Base-by-base conservation (phyloP, 2,888 invertebrate species). In the Endomychus coccineus region DNA sequence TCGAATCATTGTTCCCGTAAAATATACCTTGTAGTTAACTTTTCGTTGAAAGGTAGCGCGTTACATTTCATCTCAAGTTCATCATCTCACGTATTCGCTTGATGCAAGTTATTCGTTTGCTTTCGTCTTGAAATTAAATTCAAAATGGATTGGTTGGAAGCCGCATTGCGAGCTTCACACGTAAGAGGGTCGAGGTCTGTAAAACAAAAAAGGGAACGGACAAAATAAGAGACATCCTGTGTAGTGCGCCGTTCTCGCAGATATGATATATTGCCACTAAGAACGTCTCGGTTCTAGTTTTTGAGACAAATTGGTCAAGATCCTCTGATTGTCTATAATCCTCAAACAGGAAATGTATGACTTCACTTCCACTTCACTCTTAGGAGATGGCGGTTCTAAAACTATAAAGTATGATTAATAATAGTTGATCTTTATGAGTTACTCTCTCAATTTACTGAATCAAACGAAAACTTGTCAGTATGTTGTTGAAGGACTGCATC, bases 281-380 rank as follows among this genome's bases (percentile, higher is more conserved):
- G 71, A 69, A 46, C 78, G 66, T 48, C 74, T 69, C 39, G 78
- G 77, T 63, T 85, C 85, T 53, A 83, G 66, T 63, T 80, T 80
- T 60, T 84, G 81, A n/a, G 86, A 86, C 62, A 86, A 71, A 54
- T 79, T 78, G 41, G 81, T 83, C 37, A 88, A 65, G 29, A 77
- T 73, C 51, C 82, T 69, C 61, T 86, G 85, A 69, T 85, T 84
- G 69, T 88, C 86, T 55, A 87, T 83, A 33, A 82, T 80, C 50
- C 80, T 71, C 51, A 87, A 69, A 59, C 80, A 79, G 54, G 80
- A 74, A 46, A 83, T 78, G 62, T 81, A 83, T 9, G 76, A 70
- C 45, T 76, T 73, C 15, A 81, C 75, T 57, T 83, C 82, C 27
- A 73, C 71, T 55, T 80, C 78, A 53, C 77, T 78, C 57, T 82